These are phyloP conservation scores for Volucella bombylans DNA, from an alignment of 2,888 invertebrate species.

Conservation along the genomic window DNA sequence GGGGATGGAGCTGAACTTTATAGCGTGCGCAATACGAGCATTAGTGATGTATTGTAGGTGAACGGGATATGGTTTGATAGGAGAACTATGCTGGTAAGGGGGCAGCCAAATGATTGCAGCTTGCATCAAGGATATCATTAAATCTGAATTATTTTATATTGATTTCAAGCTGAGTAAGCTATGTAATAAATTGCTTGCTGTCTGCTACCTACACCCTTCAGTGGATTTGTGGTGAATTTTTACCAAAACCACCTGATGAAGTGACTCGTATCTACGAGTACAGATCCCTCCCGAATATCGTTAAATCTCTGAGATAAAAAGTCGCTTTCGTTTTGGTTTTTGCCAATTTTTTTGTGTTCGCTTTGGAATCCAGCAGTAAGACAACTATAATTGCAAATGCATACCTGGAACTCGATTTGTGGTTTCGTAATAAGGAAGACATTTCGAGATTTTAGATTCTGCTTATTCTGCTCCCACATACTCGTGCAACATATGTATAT, in stretches of 20 bases:
- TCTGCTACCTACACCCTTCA: no score
- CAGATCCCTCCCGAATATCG: constrained; percentile 40
- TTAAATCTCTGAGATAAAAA: constrained; percentile 29
- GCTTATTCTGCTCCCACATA: constrained; percentile 5
- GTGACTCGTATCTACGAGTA: constrained; percentile 23
- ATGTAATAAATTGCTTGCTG: no score
- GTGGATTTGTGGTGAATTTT: not conserved
- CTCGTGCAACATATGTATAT: not conserved
- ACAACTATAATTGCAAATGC: constrained; percentile 62
- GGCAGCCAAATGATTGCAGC: no score
- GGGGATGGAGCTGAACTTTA: no score
- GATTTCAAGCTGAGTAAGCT: no score
- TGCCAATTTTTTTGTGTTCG: constrained; percentile 9
- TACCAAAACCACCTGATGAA: constrained; percentile 62
- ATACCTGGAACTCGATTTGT: constrained; percentile 37
- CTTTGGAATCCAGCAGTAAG: constrained; percentile 21
- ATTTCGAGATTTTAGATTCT: constrained; percentile 8
- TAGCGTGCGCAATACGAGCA: no score
- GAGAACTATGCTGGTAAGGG: no score
- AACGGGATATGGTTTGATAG: no score
- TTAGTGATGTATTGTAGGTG: no score
- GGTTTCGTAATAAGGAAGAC: constrained; percentile 29
- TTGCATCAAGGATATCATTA: no score
- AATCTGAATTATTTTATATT: no score
- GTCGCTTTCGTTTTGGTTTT: no score